Evolutionary conservation across 2,888 invertebrate genomes (phyloP).

Genomic region (Phlogophora meticulosa): DNA sequence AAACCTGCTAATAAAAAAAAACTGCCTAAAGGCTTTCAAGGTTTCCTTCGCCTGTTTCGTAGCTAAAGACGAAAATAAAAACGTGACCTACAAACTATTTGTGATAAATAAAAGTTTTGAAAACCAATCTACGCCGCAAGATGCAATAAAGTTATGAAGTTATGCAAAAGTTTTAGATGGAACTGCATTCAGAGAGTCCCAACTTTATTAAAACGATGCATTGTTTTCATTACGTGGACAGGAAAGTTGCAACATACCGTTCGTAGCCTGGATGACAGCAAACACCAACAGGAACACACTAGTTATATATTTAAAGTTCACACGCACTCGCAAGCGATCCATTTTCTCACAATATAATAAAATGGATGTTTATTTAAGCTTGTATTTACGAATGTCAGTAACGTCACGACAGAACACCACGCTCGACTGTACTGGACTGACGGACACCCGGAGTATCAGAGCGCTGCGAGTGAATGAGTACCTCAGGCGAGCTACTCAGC

Average conservation of each 20-base stretch:
- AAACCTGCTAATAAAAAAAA: conserved; percentile 41
- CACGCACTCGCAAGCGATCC: conserved; percentile 73
- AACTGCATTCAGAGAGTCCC: conserved; percentile 37
- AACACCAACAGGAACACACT: conserved; percentile 68
- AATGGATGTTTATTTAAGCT: conserved; percentile 61
- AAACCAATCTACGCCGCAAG: conserved; percentile 5
- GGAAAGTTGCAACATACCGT: conserved; percentile 70
- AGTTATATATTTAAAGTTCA: conserved; percentile 68
- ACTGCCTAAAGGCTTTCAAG: conserved; percentile 55
- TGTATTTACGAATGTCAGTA: conserved; percentile 55
- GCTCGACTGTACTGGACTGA: conserved; percentile 40
- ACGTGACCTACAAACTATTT: conserved; percentile 54
- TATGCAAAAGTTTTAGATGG: conserved; percentile 45
- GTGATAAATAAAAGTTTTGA: conserved; percentile 19
- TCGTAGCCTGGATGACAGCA: conserved; percentile 61
- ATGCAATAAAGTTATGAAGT: conserved; percentile 7
- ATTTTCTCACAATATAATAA: conserved; percentile 70
- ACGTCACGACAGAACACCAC: conserved; percentile 68
- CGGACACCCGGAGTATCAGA: not conserved
- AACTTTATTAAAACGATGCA: conserved; percentile 46
- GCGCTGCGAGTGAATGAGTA: no score
- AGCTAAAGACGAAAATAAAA: conserved; percentile 32
- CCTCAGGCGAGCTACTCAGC: no score
- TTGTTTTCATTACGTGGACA: conserved; percentile 63
- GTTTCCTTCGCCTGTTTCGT: conserved; percentile 36